Percentiles rank a stretch among this genome's conserved stretches.
Evolutionary conservation across 2,797 vertebrate species (phyloP).

Genomic region (Cossypha caffra): DNA sequence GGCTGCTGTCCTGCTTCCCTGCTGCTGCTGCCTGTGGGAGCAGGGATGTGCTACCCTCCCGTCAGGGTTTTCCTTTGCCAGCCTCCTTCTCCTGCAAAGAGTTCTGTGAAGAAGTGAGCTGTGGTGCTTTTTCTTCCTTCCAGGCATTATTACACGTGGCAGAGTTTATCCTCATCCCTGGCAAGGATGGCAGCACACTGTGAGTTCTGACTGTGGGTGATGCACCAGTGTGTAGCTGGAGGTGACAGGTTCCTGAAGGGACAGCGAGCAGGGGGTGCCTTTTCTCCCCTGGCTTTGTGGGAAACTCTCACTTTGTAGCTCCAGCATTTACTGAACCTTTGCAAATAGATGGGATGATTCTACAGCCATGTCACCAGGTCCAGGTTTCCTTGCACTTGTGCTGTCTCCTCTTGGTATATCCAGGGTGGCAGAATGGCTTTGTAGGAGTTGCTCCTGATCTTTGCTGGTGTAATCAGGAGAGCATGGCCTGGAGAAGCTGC

Average conservation of each 20-base stretch:
- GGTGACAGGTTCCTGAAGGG: not conserved
- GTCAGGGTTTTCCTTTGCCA: conserved; percentile 17
- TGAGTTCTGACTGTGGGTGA: not conserved
- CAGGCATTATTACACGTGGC: not conserved
- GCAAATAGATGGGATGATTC: not conserved
- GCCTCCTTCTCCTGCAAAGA: not conserved
- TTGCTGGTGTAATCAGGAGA: not conserved
- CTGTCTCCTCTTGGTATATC: not conserved
- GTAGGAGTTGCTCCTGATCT: not conserved
- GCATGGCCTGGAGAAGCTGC: not conserved
- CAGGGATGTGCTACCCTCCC: not conserved
- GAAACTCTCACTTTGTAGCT: not conserved
- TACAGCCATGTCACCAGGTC: not conserved
- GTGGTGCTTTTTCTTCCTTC: not conserved
- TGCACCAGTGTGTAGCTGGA: not conserved
- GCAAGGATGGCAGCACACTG: not conserved
- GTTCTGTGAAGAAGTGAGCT: not conserved
- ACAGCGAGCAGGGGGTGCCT: not conserved
- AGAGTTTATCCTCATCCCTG: not conserved
- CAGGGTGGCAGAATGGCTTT: not conserved
- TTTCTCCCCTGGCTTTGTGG: not conserved
- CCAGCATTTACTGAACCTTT: not conserved
- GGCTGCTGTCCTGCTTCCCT: not conserved
- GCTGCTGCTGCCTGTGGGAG: not conserved
- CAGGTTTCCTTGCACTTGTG: not conserved